Evolutionary conservation across 2,113 vertebrate genomes (phyloP), one percentile per base, ranked within the genome.

Genomic region (Myrmecophaga tridactyla): DNA sequence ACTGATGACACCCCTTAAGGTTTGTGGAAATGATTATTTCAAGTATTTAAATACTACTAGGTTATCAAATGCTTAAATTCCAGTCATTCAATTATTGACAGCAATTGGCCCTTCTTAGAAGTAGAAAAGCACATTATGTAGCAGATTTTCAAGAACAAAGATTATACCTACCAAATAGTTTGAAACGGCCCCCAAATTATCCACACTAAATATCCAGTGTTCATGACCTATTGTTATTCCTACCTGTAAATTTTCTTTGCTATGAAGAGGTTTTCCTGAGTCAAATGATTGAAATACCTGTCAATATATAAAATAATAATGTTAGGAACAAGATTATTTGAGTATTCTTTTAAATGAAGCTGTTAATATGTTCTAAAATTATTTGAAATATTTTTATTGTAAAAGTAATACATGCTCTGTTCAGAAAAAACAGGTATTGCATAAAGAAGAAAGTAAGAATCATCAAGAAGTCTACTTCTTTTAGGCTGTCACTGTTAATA

Each of bases 221-320:
- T 86, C 89, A 82, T 12, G 77, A 92, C 82, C 72, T 46, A 65
- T 36, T 73, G 7, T 75, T 80, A 48, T 39, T 25, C 93, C 98
- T 98, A 99, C 98, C 98, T 98, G 97, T 29, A 98, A 83, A 95
- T 99, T 99, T 96, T 97, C 97, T 97, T 88, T 94, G 82, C 53
- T 92, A 81, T 92, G 56, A 69, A 98, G 98, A 90, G 95, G 85
- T 86, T 97, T 90, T 95, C 98, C 98, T 43, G 98, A 96, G 80
- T 99, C 97, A 97, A 99, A 99, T 85, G 92, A 94, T 48, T 94
- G 92, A 94, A 89, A 92, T 41, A 15, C 0, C 98, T 98, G 96
- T 80, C 95, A 97, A 97, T 73, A 94, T 17, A 63, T 36, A 80
- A 98, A 97, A 95, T 36, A 25, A 18, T 82, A 97, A 90, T 76